Percentiles rank a stretch among this genome's conserved stretches.
phyloP scores from a whole-genome alignment of 2,113 vertebrate species.

The Nerophis lumbriciformis region DNA sequence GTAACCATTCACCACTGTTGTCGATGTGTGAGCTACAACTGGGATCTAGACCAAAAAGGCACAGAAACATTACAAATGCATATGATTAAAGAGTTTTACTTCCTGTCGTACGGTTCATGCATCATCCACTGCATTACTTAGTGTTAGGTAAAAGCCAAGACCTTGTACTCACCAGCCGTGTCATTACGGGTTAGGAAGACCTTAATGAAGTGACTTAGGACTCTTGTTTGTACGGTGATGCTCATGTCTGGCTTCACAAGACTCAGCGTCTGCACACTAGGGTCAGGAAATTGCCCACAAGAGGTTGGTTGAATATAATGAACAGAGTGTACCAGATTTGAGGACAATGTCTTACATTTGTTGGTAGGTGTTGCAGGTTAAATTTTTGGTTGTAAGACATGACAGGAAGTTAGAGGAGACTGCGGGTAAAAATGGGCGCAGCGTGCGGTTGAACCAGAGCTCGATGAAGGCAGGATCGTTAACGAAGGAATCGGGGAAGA shows the following conservation, averaged over 20 bases:
- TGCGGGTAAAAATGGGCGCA: constrained; percentile 54
- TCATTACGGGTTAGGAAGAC: constrained; percentile 51
- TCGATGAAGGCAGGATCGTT: constrained; percentile 33
- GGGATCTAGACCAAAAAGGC: constrained; percentile 35
- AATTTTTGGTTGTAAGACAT: constrained; percentile 26
- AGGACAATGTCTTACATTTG: constrained; percentile 44
- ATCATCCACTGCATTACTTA: too few relatives aligned
- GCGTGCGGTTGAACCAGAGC: constrained; percentile 56
- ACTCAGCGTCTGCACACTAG: constrained; percentile 52
- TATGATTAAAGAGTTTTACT: too few relatives aligned
- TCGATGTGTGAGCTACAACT: constrained; percentile 35
- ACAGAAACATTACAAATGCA: neutral
- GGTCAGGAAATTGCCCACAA: neutral
- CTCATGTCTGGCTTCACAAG: constrained; percentile 36
- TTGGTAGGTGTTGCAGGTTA: constrained; percentile 63
- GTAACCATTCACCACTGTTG: constrained; percentile 62
- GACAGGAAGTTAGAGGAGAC: constrained; percentile 59
- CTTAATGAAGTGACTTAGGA: constrained; percentile 58
- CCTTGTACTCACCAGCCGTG: constrained; percentile 42
- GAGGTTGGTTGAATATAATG: too few relatives aligned
- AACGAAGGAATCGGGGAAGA: constrained; percentile 16
- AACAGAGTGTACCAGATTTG: too few relatives aligned
- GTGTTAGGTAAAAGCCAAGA: too few relatives aligned
- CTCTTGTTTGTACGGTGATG: neutral
- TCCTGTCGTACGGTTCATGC: too few relatives aligned